A percentile compares a stretch with the other conserved stretches of the same genome.
phyloP scores from a whole-genome alignment of 1,140 invertebrate genomes.

The Ditylenchus dipsaci region DNA sequence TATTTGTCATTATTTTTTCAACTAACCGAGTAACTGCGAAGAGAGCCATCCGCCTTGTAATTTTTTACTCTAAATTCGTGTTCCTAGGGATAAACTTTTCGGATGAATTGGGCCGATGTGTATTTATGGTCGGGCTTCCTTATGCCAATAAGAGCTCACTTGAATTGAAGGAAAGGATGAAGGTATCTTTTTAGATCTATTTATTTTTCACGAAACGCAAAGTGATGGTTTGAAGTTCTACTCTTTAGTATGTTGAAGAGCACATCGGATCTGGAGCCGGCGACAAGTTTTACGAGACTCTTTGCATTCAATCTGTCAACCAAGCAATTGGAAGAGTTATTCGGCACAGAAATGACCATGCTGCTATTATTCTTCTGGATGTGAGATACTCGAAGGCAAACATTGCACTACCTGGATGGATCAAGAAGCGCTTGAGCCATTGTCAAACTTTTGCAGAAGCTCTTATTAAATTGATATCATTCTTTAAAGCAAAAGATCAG shows the following conservation, averaged over 20 bases:
- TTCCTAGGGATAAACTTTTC: slow-evolving; percentile 93
- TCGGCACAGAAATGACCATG: slow-evolving; percentile 83
- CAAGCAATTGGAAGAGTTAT: slow-evolving; percentile 93
- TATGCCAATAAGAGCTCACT: slow-evolving; percentile 86
- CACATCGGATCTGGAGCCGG: slow-evolving; percentile 45
- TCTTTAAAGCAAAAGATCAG: slow-evolving; percentile 11
- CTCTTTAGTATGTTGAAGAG: slow-evolving; percentile 31
- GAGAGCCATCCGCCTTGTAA: too few species aligned
- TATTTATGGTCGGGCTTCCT: slow-evolving; percentile 88
- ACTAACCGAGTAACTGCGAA: too few species aligned
- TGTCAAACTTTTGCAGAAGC: slow-evolving; percentile 11
- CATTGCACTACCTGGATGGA: slow-evolving; percentile 25
- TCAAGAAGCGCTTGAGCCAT: slow-evolving; percentile 10
- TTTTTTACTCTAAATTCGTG: too few species aligned
- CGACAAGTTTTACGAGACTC: slow-evolving; percentile 81
- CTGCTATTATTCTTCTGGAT: slow-evolving; percentile 87
- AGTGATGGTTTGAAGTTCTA: neutral
- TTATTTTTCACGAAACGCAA: neutral
- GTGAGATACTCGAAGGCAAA: slow-evolving; percentile 60
- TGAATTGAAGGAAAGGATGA: slow-evolving; percentile 79
- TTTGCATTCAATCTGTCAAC: slow-evolving; percentile 88
- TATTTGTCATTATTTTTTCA: too few species aligned
- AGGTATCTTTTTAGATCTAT: slow-evolving; percentile 60
- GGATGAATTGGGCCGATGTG: slow-evolving; percentile 85
- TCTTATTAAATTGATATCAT: slow-evolving; percentile 7